Percentiles rank a stretch among this genome's conserved stretches.
Conservation (phyloP, 1,140 invertebrate species). For the Camponotus pennsylvanicus region DNA sequence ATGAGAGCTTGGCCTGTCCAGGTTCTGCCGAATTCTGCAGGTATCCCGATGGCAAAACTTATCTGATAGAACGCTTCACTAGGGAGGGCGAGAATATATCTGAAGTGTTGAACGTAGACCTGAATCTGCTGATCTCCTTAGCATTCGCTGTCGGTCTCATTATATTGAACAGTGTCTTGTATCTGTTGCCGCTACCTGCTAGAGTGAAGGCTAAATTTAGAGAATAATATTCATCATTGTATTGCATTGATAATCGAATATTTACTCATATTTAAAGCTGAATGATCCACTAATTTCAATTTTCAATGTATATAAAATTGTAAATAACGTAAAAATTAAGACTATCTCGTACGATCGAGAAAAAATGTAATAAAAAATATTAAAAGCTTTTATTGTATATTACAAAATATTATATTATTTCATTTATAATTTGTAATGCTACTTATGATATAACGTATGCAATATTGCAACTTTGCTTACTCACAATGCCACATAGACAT, state of each 20-base stretch:
- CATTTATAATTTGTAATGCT: neutral
- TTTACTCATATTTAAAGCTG: neutral
- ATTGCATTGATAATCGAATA: neutral
- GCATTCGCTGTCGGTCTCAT: conserved; percentile 93
- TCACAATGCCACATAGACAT: neutral
- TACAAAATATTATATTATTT: conserved; percentile 63
- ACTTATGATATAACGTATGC: neutral
- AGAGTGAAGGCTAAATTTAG: conserved; percentile 96
- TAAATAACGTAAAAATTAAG: conserved; percentile 23
- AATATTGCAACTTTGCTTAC: conserved; percentile 4
- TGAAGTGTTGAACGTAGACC: conserved; percentile 89
- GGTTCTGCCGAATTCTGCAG: conserved; percentile 88
- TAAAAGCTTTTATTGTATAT: conserved; percentile 33
- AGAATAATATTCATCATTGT: conserved; percentile 86
- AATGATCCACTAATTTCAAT: neutral
- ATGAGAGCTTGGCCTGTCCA: conserved; percentile 86
- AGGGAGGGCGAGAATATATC: conserved; percentile 89
- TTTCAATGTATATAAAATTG: conserved; percentile 40
- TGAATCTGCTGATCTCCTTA: conserved; percentile 94
- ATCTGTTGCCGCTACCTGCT: conserved; percentile 94
- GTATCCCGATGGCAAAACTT: conserved; percentile 91
- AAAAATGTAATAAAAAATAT: conserved; percentile 30
- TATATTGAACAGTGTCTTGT: conserved; percentile 94
- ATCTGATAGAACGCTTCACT: conserved; percentile 91
- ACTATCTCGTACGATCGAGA: neutral